Conservation (phyloP, 2,113 vertebrate species). For the Seriola dumerili region DNA sequence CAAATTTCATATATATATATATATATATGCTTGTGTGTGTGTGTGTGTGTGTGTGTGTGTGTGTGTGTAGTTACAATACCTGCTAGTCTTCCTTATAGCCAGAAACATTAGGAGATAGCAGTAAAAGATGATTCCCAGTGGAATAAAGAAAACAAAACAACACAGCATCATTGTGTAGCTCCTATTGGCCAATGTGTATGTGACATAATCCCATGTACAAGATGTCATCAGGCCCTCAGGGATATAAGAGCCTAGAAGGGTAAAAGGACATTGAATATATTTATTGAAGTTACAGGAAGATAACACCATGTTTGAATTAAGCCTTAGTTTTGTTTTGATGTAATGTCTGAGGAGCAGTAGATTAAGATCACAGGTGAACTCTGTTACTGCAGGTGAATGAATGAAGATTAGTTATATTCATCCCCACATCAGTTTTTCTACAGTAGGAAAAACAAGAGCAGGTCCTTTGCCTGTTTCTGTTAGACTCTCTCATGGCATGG, state of each 20-base stretch:
- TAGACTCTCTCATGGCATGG: neutral
- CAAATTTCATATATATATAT: too few species aligned
- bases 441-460: neutral
- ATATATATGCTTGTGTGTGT: too few species aligned
- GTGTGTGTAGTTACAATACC: slow-evolving; percentile 68
- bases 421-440: neutral
- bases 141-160: slow-evolving; percentile 95
- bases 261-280: slow-evolving; percentile 2
- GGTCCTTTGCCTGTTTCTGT: neutral
- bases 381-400: neutral
- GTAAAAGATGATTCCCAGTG: slow-evolving; percentile 89
- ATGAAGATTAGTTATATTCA: neutral
- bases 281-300: neutral
- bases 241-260: slow-evolving; percentile 89
- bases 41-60: too few species aligned
- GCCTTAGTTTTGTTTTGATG: neutral
- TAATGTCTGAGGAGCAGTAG: neutral
- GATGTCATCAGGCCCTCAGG: slow-evolving; percentile 95
- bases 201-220: slow-evolving; percentile 95
- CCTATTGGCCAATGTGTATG: slow-evolving; percentile 87
- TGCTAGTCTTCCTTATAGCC: slow-evolving; percentile 88
- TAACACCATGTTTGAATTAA: neutral
- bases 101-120: slow-evolving; percentile 95
- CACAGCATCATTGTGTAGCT: slow-evolving; percentile 95
- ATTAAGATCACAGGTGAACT: neutral